A percentile compares a stretch with the other conserved stretches of the same genome.
phyloP scores from a whole-genome alignment of 2,888 invertebrate genomes.

The Amphimallon solstitiale region DNA sequence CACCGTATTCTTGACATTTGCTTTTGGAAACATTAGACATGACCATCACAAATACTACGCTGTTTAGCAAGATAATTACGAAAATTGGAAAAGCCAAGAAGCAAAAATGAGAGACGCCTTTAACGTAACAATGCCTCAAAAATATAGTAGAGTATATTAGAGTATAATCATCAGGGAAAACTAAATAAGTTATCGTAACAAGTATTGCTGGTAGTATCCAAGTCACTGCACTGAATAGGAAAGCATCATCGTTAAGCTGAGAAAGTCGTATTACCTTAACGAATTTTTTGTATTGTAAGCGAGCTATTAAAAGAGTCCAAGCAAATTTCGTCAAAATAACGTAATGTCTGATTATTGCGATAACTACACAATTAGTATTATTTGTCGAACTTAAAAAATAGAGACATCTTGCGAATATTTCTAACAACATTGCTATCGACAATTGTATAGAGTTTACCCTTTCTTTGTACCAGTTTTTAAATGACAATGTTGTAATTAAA shows the following conservation, averaged over 20 bases:
- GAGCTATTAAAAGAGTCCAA: slow-evolving; percentile 18
- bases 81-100: slow-evolving; percentile 17
- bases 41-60: slow-evolving; percentile 18
- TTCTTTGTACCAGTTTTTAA: slow-evolving; percentile 28
- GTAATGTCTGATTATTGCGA: slow-evolving; percentile 25
- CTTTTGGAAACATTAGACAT: slow-evolving; percentile 21
- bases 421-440: slow-evolving; percentile 6
- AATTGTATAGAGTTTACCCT: slow-evolving; percentile 31
- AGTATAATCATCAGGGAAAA: slow-evolving; percentile 25
- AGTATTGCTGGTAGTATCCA: slow-evolving; percentile 25
- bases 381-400: neutral
- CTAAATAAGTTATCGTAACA: slow-evolving; percentile 3
- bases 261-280: slow-evolving; percentile 11
- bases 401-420: slow-evolving; percentile 10
- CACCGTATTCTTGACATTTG: slow-evolving; percentile 14
- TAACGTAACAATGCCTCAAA: slow-evolving; percentile 30
- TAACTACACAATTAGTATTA: neutral
- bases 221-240: slow-evolving; percentile 7
- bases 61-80: slow-evolving; percentile 22
- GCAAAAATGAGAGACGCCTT: slow-evolving; percentile 9
- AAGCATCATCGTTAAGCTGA: neutral
- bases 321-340: slow-evolving; percentile 24
- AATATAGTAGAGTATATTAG: slow-evolving; percentile 14
- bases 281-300: slow-evolving; percentile 21
- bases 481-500: slow-evolving; percentile 6